Evolutionary conservation across 2,113 vertebrate species (phyloP), one percentile per base, ranked within the genome.

Genomic region (Regulus satrapa): DNA sequence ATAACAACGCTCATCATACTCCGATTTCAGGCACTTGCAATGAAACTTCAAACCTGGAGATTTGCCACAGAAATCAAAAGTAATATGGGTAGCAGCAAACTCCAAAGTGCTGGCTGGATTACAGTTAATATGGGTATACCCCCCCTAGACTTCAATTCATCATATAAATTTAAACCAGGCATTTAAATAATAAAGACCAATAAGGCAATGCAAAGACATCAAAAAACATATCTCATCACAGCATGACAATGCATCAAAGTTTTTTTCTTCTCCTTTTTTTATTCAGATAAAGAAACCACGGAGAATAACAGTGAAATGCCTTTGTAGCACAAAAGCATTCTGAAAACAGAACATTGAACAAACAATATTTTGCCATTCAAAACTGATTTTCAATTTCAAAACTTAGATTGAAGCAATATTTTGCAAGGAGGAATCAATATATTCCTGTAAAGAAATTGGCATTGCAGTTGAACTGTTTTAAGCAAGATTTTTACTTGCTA

Each of bases 21-120:
- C 95, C 92, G 18, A 97, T 98, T 98, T 98, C 95, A 97, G 97
- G 96, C 95, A 97, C 92, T 96, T 97, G 85, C 84, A 96, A 95
- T 86, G 94, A 97, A 98, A 97, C 97, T 98, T 98, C 97, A 98
- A 97, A 98, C 97, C 97, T 97, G 97, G 97, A 98, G 96, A 96
- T 97, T 98, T 98, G 96, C 97, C 97, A 97, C 97, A 96, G 92
- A 97, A 98, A 97, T 98, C 86, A 98, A 98, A 98, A 97, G 95
- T 97, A 95, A 96, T 97, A 94, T 74, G 73, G 97, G 92, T 96
- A 98, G 96, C 93, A 96, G 83, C 66, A 88, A 95, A 97, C 97
- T 97, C 95, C 83, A 97, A 97, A 97, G 95, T 88, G 56, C 72
- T 93, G 95, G 96, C 88, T 97, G 90, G 87, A 91, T 95, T 97